phyloP scores from a whole-genome alignment of 2,888 invertebrate species.

The Apodemia mormo region DNA sequence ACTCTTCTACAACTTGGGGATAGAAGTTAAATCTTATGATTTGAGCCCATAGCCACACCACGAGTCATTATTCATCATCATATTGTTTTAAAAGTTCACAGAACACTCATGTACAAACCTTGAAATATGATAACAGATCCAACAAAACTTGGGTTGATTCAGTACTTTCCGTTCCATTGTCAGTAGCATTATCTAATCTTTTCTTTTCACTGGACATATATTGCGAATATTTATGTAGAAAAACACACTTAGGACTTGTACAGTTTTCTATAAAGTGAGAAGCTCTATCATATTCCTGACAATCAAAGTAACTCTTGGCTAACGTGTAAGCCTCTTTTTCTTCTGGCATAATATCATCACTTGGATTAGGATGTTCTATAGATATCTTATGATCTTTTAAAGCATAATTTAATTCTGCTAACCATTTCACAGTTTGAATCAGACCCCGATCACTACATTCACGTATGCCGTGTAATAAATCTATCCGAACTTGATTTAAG shows the following conservation, averaged over 20 bases:
- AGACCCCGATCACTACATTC: constrained; percentile 92
- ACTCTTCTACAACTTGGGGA: too few relatives aligned
- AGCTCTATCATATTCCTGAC: constrained; percentile 94
- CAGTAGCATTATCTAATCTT: constrained; percentile 87
- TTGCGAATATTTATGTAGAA: constrained; percentile 91
- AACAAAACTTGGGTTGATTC: constrained; percentile 71
- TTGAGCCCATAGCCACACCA: too few relatives aligned
- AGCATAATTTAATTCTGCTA: constrained; percentile 91
- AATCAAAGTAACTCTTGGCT: constrained; percentile 94
- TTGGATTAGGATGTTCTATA: constrained; percentile 67
- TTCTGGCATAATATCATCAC: constrained; percentile 75
- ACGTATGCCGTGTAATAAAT: constrained; percentile 65
- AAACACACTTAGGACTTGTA: constrained; percentile 86
- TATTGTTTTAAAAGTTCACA: not conserved
- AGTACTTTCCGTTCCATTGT: constrained; percentile 62
- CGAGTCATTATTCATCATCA: too few relatives aligned
- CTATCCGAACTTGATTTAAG: constrained; percentile 67
- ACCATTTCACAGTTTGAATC: constrained; percentile 92
- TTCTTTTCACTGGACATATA: constrained; percentile 96
- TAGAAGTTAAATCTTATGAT: too few relatives aligned
- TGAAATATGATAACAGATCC: constrained; percentile 70
- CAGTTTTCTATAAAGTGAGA: constrained; percentile 90
- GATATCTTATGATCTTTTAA: constrained; percentile 84
- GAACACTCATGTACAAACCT: constrained; percentile 47
- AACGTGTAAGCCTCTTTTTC: constrained; percentile 88